Evolutionary conservation across 1,140 invertebrate genomes (phyloP).

Genomic region (Cephus cinctus): DNA sequence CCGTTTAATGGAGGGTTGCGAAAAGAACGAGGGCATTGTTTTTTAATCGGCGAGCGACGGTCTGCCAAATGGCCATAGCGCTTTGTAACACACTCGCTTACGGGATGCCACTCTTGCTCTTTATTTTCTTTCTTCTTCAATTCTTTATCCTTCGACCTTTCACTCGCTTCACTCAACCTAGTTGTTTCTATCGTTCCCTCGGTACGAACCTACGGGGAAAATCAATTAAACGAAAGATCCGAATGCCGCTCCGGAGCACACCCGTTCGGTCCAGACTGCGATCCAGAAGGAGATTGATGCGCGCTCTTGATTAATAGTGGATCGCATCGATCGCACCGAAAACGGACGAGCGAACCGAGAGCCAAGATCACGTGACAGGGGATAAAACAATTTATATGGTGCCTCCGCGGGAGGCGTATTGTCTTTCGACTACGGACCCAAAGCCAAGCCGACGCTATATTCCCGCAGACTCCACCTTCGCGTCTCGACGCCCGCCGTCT

Average conservation of each 20-base stretch:
- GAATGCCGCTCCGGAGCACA: not conserved
- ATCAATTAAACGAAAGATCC: not conserved
- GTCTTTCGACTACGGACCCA: slow-evolving; percentile 1
- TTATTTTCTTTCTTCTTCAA: too few relatives aligned
- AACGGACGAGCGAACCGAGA: not conserved
- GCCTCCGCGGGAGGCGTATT: slow-evolving; percentile 2
- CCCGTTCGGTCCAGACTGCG: not conserved
- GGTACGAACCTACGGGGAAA: not conserved
- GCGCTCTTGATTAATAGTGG: slow-evolving; percentile 1
- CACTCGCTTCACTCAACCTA: not conserved
- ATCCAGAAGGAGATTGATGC: slow-evolving; percentile 7
- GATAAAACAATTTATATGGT: slow-evolving; percentile 6
- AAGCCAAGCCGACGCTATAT: not conserved
- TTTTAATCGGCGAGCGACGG: too few relatives aligned
- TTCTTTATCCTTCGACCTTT: too few relatives aligned
- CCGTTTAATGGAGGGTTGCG: slow-evolving; percentile 10
- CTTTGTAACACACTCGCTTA: too few relatives aligned
- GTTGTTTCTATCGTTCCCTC: not conserved
- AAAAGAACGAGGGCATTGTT: not conserved
- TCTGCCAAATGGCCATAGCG: too few relatives aligned
- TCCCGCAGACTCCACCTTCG: not conserved
- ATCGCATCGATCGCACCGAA: not conserved
- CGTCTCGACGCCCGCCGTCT: not conserved
- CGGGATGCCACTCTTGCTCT: too few relatives aligned
- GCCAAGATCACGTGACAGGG: slow-evolving; percentile 1